Conservation (phyloP, 2,113 vertebrate genomes). For the Rhinogobius similis region DNA sequence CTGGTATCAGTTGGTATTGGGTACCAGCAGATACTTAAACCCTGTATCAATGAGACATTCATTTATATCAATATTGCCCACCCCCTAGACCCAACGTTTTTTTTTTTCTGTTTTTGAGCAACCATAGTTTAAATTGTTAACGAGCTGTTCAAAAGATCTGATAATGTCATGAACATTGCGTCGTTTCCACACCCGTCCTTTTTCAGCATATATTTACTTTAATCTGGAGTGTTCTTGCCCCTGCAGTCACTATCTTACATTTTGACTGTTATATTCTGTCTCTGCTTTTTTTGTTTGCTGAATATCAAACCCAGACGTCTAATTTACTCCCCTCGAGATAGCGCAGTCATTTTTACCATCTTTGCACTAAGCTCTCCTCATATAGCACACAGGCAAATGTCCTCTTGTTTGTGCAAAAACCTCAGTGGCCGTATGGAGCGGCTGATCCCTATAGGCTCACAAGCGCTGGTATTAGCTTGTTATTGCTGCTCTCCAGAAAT, state of each 20-base stretch:
- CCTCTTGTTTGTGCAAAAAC: not conserved
- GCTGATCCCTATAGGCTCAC: slow-evolving; percentile 21
- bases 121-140: too few relatives aligned
- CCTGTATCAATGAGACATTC: too few relatives aligned
- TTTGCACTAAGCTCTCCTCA: slow-evolving; percentile 31
- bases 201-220: not conserved
- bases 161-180: not conserved
- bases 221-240: not conserved
- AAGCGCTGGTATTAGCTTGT: slow-evolving; percentile 40
- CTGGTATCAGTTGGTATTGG: too few relatives aligned
- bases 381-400: slow-evolving; percentile 32
- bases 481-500: slow-evolving; percentile 53
- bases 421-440: slow-evolving; percentile 18
- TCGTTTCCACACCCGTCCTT: too few relatives aligned
- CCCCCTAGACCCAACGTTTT: too few relatives aligned
- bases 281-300: not conserved
- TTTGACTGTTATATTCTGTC: slow-evolving; percentile 7
- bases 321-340: slow-evolving; percentile 31
- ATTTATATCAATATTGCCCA: too few relatives aligned
- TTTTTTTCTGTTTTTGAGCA: too few relatives aligned
- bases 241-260: not conserved
- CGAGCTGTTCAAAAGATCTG: too few relatives aligned
- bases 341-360: slow-evolving; percentile 42
- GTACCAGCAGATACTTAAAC: too few relatives aligned
- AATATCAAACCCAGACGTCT: slow-evolving; percentile 12